Percentiles rank a stretch among this genome's conserved stretches.
These are phyloP conservation scores for Pseudomyrmex concolor DNA, from an alignment of 1,140 invertebrate genomes.

Conservation along the genomic window DNA sequence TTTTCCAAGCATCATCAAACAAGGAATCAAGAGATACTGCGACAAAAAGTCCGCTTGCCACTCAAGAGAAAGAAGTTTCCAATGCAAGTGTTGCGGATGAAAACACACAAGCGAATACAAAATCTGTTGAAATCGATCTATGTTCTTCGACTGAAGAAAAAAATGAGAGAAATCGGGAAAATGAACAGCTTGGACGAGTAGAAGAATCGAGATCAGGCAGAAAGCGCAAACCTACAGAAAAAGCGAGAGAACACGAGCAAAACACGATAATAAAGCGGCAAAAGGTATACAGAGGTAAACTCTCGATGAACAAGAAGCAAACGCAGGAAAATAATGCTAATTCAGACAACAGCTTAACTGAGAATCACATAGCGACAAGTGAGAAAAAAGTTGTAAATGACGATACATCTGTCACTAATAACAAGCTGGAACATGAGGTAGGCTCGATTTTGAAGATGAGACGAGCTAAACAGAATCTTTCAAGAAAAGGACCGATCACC, in stretches of 20 bases:
- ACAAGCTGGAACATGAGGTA: constrained; percentile 23
- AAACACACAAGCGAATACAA: constrained; percentile 53
- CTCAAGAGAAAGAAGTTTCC: constrained; percentile 34
- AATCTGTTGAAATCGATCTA: constrained; percentile 11
- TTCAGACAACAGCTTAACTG: neutral
- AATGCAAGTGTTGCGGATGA: constrained; percentile 57
- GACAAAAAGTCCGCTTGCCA: neutral
- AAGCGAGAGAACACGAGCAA: constrained; percentile 81
- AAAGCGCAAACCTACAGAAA: constrained; percentile 83
- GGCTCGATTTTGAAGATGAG: constrained; percentile 31
- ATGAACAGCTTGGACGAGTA: constrained; percentile 37
- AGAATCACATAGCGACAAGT: constrained; percentile 42
- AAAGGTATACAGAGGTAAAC: constrained; percentile 73
- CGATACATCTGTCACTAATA: constrained; percentile 36
- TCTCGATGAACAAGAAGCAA: constrained; percentile 56
- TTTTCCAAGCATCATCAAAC: constrained; percentile 42
- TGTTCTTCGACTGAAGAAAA: constrained; percentile 38
- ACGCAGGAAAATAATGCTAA: constrained; percentile 1
- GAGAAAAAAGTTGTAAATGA: constrained; percentile 8
- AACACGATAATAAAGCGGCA: constrained; percentile 76
- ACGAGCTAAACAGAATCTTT: constrained; percentile 50
- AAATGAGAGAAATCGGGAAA: constrained; percentile 17
- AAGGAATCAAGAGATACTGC: constrained; percentile 29
- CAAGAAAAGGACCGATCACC: constrained; percentile 61
- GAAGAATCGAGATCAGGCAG: constrained; percentile 82